Percentiles rank a stretch among this genome's conserved stretches.
Conservation (phyloP, 2,113 vertebrate species). For the Phrynosoma platyrhinos region DNA sequence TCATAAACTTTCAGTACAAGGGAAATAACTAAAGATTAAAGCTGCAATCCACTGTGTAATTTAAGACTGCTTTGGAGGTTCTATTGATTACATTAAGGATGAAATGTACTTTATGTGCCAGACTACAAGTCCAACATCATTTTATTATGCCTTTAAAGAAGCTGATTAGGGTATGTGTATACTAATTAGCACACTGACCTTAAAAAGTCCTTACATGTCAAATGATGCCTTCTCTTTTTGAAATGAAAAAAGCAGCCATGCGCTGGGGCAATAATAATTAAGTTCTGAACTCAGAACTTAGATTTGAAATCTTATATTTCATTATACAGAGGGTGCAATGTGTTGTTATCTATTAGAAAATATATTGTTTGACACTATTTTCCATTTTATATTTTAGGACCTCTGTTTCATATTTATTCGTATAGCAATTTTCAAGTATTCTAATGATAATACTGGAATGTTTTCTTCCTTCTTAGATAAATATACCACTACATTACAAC, state of each 20-base stretch:
- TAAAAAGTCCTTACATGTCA: not conserved
- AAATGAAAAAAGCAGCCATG: not conserved
- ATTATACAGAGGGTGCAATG: not conserved
- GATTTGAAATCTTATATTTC: not conserved
- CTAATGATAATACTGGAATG: not conserved
- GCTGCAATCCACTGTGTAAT: not conserved
- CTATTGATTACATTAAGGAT: not conserved
- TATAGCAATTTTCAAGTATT: not conserved
- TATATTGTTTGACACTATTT: not conserved
- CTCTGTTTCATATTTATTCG: not conserved
- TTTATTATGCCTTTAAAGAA: not conserved
- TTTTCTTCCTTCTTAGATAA: not conserved
- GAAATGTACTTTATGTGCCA: not conserved
- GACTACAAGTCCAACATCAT: not conserved
- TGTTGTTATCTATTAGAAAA: not conserved
- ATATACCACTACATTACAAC: not conserved
- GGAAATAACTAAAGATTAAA: not conserved
- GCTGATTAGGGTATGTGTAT: not conserved
- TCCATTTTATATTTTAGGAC: not conserved
- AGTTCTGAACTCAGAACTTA: not conserved
- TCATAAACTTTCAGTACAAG: not conserved
- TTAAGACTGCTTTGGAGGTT: not conserved
- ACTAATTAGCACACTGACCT: not conserved
- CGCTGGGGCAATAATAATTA: not conserved
- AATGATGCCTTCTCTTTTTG: not conserved